phyloP scores from a whole-genome alignment of 2,797 vertebrate genomes.

The Rhinophrynus dorsalis region DNA sequence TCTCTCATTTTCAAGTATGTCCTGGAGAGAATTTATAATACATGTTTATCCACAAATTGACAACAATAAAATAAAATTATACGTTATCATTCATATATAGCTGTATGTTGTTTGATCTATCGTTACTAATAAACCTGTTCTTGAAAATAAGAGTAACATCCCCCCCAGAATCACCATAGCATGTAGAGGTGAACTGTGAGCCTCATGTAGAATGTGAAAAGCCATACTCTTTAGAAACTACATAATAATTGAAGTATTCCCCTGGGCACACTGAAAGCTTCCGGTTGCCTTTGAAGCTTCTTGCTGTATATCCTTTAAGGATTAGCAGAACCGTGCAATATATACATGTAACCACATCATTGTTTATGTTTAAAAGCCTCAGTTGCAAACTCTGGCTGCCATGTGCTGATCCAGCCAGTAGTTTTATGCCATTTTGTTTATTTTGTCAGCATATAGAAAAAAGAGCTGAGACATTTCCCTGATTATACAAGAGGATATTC shows the following conservation, averaged over 20 bases:
- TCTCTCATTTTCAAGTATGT: too few species aligned
- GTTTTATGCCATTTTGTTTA: conserved; percentile 28
- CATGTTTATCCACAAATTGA: too few species aligned
- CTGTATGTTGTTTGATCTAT: too few species aligned
- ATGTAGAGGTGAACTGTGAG: not conserved
- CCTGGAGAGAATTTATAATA: too few species aligned
- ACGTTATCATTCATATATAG: too few species aligned
- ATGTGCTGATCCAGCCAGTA: conserved; percentile 33
- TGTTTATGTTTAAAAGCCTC: conserved; percentile 34
- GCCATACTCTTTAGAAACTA: not conserved
- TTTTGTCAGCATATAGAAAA: conserved; percentile 30
- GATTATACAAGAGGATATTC: conserved; percentile 26
- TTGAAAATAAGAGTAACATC: not conserved
- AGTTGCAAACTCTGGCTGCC: conserved; percentile 25
- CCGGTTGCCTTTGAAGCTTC: conserved; percentile 32
- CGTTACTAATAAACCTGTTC: too few species aligned
- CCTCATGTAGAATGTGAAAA: not conserved
- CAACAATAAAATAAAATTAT: too few species aligned
- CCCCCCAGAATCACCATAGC: not conserved
- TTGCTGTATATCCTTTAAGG: conserved; percentile 41
- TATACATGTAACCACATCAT: conserved; percentile 32
- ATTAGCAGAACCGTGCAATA: conserved; percentile 34
- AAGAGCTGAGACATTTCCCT: conserved; percentile 22
- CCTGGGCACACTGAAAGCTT: not conserved
- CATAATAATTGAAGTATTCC: not conserved